Conservation (phyloP, 2,113 vertebrate genomes). For the Terrapene triunguis region DNA sequence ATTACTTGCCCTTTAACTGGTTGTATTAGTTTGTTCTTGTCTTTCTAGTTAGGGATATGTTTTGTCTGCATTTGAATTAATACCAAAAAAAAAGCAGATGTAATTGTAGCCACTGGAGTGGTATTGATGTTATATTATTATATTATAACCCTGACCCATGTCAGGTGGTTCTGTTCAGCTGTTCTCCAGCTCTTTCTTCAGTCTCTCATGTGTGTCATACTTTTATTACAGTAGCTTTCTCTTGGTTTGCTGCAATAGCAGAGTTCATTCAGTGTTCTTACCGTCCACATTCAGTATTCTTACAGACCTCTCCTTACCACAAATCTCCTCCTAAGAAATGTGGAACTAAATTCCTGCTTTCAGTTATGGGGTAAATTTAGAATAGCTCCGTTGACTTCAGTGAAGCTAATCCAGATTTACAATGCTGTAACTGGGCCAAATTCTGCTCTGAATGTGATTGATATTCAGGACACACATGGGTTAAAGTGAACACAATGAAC, state of each 20-base stretch:
- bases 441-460: neutral
- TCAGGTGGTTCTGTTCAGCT: conserved; percentile 43
- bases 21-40: neutral
- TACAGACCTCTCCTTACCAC: conserved; percentile 18
- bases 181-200: conserved; percentile 59
- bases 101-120: conserved; percentile 33
- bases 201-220: conserved; percentile 58
- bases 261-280: conserved; percentile 47
- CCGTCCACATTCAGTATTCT: neutral
- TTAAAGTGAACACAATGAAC: neutral
- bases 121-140: neutral
- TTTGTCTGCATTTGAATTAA: conserved; percentile 68
- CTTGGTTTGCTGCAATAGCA: conserved; percentile 31
- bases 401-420: neutral
- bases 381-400: conserved; percentile 7
- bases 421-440: neutral
- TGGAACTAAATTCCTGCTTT: conserved; percentile 35
- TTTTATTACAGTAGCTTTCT: conserved; percentile 26
- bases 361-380: neutral
- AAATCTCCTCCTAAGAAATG: conserved; percentile 19
- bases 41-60: conserved; percentile 39
- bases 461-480: neutral
- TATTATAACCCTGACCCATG: conserved; percentile 19
- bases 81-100: conserved; percentile 60
- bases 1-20: neutral